Conservation (phyloP, 1,140 invertebrate species). For the Drepana arcuata region DNA sequence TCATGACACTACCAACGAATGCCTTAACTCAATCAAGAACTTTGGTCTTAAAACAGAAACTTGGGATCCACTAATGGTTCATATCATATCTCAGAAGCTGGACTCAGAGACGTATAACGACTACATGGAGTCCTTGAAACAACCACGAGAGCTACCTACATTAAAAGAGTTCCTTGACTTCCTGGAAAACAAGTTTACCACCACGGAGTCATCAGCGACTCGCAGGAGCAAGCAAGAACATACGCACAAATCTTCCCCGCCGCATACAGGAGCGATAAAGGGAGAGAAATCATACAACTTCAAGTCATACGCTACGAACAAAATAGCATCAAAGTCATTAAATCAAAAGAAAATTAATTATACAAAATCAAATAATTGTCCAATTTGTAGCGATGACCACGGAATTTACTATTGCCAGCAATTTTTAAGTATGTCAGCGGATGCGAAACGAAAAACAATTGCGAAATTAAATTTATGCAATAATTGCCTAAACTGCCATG, state of each 20-base stretch:
- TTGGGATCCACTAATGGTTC: conserved; percentile 7
- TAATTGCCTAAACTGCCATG: conserved; percentile 11
- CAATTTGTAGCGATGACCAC: conserved; percentile 7
- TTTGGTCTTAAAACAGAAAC: conserved; percentile 6
- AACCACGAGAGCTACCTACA: conserved; percentile 1
- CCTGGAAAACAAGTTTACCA: conserved; percentile 12
- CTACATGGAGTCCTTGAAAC: conserved; percentile 1
- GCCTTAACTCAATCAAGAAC: conserved; percentile 10
- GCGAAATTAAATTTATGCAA: conserved; percentile 5
- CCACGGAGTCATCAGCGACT: background rate
- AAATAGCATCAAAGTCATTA: background rate
- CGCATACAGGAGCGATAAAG: too few species aligned
- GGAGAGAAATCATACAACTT: background rate
- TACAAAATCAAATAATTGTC: background rate
- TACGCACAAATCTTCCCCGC: too few species aligned
- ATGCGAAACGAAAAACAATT: background rate
- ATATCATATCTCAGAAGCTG: conserved; percentile 6
- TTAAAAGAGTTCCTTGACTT: conserved; percentile 12
- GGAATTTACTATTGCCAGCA: conserved; percentile 9
- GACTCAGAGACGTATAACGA: conserved; percentile 5
- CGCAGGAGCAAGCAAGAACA: background rate
- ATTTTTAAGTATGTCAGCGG: background rate
- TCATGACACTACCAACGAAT: conserved; percentile 7
- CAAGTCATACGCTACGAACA: conserved; percentile 1
- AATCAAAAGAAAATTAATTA: background rate